Evolutionary conservation across 2,797 vertebrate genomes (phyloP), one percentile per base, ranked within the genome.

Genomic region (Merluccius polli): DNA sequence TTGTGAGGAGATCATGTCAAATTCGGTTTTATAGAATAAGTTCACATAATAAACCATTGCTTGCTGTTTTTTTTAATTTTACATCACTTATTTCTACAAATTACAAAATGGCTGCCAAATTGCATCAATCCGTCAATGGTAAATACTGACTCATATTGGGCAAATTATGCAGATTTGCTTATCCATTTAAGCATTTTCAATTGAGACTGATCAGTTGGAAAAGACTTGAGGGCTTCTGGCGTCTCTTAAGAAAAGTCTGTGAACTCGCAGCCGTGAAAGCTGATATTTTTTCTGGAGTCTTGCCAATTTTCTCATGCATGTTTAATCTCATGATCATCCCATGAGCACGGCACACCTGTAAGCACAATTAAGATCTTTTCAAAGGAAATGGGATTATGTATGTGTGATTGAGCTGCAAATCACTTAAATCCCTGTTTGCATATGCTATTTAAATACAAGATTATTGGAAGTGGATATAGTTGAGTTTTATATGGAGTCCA

Each of bases 321-420:
- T 24, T 59, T 84, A 85, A 87, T 87, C 85, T 83, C 74, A 7
- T 77, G 13, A 78, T 87, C 81, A 80, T 72, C 76, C 70, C 75
- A 69, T 78, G 78, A 78, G 79, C 82, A 84, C 77, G 75, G 8
- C 77, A 76, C 82, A 87, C 85, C 81, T 87, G 81, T 75, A 85
- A 87, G 82, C 80, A 84, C 80, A 87, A 85, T 87, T 78, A 84
- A 83, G 76, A 82, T 75, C 78, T 83, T 81, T 86, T 83, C 75
- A 79, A 79, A 75, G 83, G 78, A 84, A 89, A 85, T 80, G 69
- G 75, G 88, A 89, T 88, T 89, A 84, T 77, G 63, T 33, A 11
- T 85, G 77, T 77, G 59, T 82, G 52, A 86, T 69, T 32, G 30
- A 83, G 85, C 82, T 85, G 80, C 87, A 83, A 87, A 90, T 89